Percentiles rank a stretch among this genome's conserved stretches.
These are phyloP conservation scores for Eublepharis macularius DNA, from an alignment of 2,113 vertebrate genomes.

Conservation along the genomic window DNA sequence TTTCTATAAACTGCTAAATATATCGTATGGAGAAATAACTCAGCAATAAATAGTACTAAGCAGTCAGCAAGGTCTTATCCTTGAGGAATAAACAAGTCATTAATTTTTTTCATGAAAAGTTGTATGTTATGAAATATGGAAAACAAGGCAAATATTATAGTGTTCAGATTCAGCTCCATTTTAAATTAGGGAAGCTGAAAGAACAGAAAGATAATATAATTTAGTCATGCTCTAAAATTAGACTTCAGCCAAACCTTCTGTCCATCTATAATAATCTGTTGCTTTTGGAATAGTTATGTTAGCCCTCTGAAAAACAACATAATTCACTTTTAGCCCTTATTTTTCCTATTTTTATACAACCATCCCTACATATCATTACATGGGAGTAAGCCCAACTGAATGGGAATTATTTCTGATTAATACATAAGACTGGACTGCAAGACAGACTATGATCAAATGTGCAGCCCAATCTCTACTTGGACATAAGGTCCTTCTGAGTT, in stretches of 20 bases:
- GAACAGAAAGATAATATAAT: not conserved
- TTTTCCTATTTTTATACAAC: not conserved
- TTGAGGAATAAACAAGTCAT: not conserved
- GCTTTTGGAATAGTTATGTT: not conserved
- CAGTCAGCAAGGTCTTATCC: not conserved
- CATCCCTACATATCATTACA: not conserved
- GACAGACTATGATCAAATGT: not conserved
- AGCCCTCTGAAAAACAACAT: not conserved
- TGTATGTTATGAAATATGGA: not conserved
- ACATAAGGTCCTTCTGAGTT: not conserved
- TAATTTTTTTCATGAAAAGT: not conserved
- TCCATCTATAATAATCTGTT: not conserved
- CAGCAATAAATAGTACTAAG: not conserved
- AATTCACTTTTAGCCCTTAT: not conserved
- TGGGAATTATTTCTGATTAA: not conserved
- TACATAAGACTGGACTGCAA: not conserved
- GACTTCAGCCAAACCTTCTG: not conserved
- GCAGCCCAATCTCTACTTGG: not conserved
- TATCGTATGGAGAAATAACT: not conserved
- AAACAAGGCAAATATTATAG: not conserved
- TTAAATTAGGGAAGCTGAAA: not conserved
- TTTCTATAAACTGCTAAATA: not conserved
- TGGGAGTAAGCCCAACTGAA: not conserved
- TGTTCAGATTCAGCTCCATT: not conserved
- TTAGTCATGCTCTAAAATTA: slow-evolving; percentile 7